phyloP scores from a whole-genome alignment of 2,888 invertebrate genomes.

The Lysandra bellargus region DNA sequence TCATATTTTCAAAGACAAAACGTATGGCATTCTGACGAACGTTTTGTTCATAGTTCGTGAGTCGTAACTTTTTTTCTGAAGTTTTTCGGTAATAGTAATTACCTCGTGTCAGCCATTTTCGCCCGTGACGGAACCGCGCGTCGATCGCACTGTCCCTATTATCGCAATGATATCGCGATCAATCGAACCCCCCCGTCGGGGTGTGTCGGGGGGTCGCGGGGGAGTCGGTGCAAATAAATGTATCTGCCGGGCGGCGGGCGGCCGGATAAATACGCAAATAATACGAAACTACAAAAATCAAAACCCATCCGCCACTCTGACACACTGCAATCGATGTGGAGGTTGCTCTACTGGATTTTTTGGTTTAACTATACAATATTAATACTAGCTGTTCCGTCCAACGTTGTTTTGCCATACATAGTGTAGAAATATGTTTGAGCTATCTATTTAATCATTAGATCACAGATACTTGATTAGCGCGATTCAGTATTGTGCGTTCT shows the following conservation, averaged over 20 bases:
- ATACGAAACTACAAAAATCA: conserved; percentile 82
- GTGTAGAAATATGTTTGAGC: too few relatives aligned
- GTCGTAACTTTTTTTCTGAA: background rate
- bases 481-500: too few relatives aligned
- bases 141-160: conserved; percentile 70
- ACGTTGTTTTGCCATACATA: too few relatives aligned
- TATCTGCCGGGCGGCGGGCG: conserved; percentile 76
- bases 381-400: too few relatives aligned
- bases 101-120: conserved; percentile 57
- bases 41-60: background rate
- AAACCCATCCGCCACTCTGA: conserved; percentile 78
- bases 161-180: conserved; percentile 81
- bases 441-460: too few relatives aligned
- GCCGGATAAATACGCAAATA: conserved; percentile 80
- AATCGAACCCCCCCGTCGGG: conserved; percentile 59
- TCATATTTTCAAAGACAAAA: background rate
- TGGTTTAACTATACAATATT: too few relatives aligned
- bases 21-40: background rate
- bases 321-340: conserved; percentile 49
- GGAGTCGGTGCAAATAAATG: conserved; percentile 71
- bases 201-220: conserved; percentile 48
- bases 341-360: conserved; percentile 53
- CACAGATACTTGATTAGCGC: too few relatives aligned
- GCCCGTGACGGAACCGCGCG: conserved; percentile 65
- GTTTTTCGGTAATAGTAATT: background rate